These are phyloP conservation scores for Caenorhabditis sp. DNA, from an alignment of 2,888 invertebrate species.

Conservation along the genomic window DNA sequence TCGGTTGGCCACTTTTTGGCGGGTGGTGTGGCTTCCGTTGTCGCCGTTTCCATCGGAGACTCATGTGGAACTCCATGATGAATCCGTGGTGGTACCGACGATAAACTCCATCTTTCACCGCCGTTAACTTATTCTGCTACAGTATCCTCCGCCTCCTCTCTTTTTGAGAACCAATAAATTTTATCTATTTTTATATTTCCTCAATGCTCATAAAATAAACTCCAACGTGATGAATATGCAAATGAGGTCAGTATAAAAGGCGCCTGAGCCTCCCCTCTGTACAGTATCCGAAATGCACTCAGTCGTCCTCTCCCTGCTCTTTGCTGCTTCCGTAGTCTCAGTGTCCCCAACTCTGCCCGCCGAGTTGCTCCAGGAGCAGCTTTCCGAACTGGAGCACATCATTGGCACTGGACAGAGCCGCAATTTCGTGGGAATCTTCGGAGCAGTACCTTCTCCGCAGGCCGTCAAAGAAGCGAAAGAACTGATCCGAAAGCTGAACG, in stretches of 20 bases:
- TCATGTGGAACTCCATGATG: constrained; percentile 31
- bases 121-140: too few relatives aligned
- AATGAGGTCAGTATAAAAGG: too few relatives aligned
- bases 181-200: background rate
- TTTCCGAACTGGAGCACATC: background rate
- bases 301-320: background rate
- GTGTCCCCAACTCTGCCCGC: background rate
- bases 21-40: constrained; percentile 25
- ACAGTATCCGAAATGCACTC: too few relatives aligned
- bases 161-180: background rate
- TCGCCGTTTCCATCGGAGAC: constrained; percentile 38
- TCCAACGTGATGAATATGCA: too few relatives aligned
- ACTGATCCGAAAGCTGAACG: background rate
- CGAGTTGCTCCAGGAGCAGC: background rate
- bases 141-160: too few relatives aligned
- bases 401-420: background rate
- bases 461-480: background rate
- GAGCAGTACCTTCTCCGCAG: background rate
- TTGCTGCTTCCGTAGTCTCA: background rate
- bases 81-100: constrained; percentile 10
- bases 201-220: too few relatives aligned
- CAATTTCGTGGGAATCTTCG: background rate
- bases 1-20: constrained; percentile 20
- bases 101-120: background rate
- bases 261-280: too few relatives aligned